Evolutionary conservation across 2,113 vertebrate genomes (phyloP), one percentile per base, ranked within the genome.

Genomic region (Cinclus mexicanus): DNA sequence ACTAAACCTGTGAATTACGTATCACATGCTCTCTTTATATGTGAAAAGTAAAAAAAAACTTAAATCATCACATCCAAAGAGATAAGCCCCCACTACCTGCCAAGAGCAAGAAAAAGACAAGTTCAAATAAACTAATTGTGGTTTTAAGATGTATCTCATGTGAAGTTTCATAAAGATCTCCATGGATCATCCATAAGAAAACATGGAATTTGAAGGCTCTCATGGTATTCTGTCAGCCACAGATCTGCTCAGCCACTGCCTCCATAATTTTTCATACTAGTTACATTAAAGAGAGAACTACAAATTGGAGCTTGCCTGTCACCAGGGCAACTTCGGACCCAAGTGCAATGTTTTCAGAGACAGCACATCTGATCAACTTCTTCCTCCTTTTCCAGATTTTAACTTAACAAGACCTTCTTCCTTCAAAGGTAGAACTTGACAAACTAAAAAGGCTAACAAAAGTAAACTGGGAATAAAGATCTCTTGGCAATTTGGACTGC

Each of bases 61-160:
- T 50, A 68, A 77, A 56, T 11, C 0, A 77, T 26, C 35, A 52
- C 4, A 49, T 74, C 41, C 47, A 35, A 83, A 64, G 3, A 88
- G 28, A 37, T 15, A 86, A 80, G 25, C 3, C 13, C 2, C 6
- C 25, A 1, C 4, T 0, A 0, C 8, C 14, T 9, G 14, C 14
- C 29, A 59, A 39, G 35, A 79, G 37, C 3, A 77, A 89, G 44
- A 16, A 23, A 56, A 87, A 56, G 82, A 19, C 4, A 46, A 31
- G 11, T 25, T 46, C 11, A 72, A 53, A 56, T 75, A 37, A 81
- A 65, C 16, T 37, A 86, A 77, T 3, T 42, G 16, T 76, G 12
- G 28, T 37, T 74, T 67, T 23, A 52, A 83, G 39, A 35, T 57
- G 15, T 33, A 71, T 49, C 31, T 81, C 15, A 53, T 1, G 4